Conservation (phyloP, 2,797 vertebrate genomes). For the Vipera ursinii region DNA sequence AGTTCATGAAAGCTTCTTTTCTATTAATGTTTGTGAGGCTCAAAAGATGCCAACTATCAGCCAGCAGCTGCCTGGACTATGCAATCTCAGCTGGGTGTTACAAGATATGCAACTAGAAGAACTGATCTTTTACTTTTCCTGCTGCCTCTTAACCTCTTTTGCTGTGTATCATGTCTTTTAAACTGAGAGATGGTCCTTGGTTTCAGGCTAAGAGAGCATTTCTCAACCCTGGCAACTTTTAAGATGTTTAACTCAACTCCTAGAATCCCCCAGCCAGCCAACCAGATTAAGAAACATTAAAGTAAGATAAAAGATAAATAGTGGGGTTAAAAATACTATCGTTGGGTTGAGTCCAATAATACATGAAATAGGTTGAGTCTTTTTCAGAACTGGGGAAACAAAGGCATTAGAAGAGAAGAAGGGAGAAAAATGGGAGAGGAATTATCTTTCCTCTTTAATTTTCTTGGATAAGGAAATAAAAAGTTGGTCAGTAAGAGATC, state of each 20-base stretch:
- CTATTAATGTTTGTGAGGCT: neutral
- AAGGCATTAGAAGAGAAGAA: neutral
- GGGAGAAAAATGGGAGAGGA: neutral
- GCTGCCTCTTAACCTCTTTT: too few species aligned
- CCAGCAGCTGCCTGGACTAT: too few species aligned
- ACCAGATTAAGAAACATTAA: neutral
- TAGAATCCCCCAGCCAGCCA: neutral
- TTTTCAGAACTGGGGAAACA: neutral
- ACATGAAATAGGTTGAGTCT: neutral
- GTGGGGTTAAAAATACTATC: neutral
- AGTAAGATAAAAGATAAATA: neutral
- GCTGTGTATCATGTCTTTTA: too few species aligned
- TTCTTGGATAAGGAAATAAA: neutral
- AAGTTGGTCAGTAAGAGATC: neutral
- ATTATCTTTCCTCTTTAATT: neutral
- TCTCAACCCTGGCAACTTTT: neutral
- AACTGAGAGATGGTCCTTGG: neutral
- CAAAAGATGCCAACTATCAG: neutral
- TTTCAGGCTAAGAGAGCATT: neutral
- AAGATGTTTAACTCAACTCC: neutral
- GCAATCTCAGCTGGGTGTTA: too few species aligned
- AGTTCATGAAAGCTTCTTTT: neutral
- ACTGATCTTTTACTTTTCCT: too few species aligned
- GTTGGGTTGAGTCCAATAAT: neutral
- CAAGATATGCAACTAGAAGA: too few species aligned